phyloP scores from a whole-genome alignment of 2,797 vertebrate species.

The Artibeus jamaicensis region DNA sequence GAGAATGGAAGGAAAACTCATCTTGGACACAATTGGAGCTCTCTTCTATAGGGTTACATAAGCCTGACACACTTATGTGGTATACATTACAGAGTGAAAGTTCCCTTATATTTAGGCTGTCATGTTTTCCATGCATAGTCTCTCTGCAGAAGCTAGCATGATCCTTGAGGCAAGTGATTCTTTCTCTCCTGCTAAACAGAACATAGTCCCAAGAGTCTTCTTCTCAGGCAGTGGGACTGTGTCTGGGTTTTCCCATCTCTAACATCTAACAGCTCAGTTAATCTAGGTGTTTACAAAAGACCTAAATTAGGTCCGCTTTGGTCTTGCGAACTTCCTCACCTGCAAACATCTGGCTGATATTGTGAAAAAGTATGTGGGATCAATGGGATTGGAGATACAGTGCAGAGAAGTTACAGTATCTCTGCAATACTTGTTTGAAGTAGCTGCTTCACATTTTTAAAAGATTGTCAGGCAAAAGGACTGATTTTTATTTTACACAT shows the following conservation, averaged over 20 bases:
- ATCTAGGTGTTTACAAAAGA: neutral
- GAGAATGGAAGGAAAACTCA: neutral
- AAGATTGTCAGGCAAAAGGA: neutral
- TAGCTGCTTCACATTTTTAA: neutral
- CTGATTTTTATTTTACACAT: neutral
- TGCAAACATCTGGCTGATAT: neutral
- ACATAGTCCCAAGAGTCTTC: neutral
- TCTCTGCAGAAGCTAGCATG: neutral
- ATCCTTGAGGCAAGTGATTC: neutral
- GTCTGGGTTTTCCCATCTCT: neutral
- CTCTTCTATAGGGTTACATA: neutral
- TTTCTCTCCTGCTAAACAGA: neutral
- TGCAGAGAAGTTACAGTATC: neutral
- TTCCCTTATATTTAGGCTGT: neutral
- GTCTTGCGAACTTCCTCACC: neutral
- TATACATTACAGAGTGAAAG: neutral
- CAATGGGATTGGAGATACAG: neutral
- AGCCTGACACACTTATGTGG: accelerated
- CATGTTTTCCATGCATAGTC: neutral
- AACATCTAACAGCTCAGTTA: neutral
- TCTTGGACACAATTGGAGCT: neutral
- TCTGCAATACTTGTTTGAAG: neutral
- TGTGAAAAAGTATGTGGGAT: neutral
- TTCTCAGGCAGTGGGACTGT: accelerated
- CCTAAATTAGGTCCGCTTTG: too few species aligned